Conservation (phyloP, 2,797 vertebrate species). For the Melanotaenia parkinsoni region DNA sequence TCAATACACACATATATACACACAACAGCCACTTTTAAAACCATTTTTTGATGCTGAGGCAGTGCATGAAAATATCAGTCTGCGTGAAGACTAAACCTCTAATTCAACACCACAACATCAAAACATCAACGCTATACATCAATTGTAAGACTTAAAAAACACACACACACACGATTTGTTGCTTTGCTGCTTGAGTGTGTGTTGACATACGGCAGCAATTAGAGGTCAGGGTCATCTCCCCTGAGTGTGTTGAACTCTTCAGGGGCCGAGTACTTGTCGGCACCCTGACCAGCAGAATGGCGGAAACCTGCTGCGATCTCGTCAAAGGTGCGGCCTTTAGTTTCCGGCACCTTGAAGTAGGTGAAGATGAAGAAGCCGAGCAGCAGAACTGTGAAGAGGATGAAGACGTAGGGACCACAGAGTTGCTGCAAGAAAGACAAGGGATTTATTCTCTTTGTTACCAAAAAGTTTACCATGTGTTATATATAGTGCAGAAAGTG, state of each 20-base stretch:
- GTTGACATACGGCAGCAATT: constrained; percentile 34
- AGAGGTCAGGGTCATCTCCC: constrained; percentile 92
- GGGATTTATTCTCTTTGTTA: no score
- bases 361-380: constrained; percentile 95
- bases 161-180: neutral
- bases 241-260: constrained; percentile 91
- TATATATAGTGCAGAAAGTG: no score
- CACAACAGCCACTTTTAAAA: no score
- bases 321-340: constrained; percentile 93
- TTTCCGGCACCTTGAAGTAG: constrained; percentile 98
- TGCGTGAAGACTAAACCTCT: no score
- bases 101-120: no score
- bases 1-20: no score
- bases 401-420: constrained; percentile 94
- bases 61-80: no score
- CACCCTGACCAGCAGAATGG: constrained; percentile 76
- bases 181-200: no score
- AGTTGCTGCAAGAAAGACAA: constrained; percentile 83
- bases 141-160: neutral
- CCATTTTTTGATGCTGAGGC: no score
- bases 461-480: no score
- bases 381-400: constrained; percentile 94
- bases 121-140: no score
- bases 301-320: constrained; percentile 94
- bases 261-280: constrained; percentile 84